These are phyloP conservation scores for Acanthochromis polyacanthus DNA, from an alignment of 2,113 vertebrate species.

Conservation along the genomic window DNA sequence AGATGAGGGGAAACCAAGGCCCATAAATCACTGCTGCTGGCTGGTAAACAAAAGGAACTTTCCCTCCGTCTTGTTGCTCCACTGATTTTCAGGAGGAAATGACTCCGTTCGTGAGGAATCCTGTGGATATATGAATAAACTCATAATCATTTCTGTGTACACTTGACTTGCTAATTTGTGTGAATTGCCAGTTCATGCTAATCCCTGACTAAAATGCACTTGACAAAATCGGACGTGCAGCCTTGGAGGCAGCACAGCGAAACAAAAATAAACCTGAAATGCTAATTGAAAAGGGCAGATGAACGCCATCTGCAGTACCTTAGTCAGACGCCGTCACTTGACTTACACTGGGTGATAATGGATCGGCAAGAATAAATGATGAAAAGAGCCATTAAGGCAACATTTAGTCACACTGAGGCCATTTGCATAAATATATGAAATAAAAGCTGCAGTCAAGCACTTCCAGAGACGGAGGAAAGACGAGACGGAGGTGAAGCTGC, in stretches of 20 bases:
- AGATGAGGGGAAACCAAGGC: constrained; percentile 40
- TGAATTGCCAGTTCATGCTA: constrained; percentile 5
- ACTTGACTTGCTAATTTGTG: constrained; percentile 26
- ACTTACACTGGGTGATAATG: constrained; percentile 50
- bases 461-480: constrained; percentile 24
- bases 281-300: constrained; percentile 41
- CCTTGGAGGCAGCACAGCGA: constrained; percentile 10
- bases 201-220: constrained; percentile 7
- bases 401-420: constrained; percentile 39
- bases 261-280: constrained; percentile 51
- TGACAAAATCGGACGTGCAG: constrained; percentile 26
- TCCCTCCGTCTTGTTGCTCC: constrained; percentile 17
- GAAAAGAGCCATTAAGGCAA: constrained; percentile 54
- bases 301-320: constrained; percentile 40
- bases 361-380: constrained; percentile 46
- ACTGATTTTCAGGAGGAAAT: constrained; percentile 4
- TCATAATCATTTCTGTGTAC: constrained; percentile 28
- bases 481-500: constrained; percentile 40
- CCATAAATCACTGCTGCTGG: constrained; percentile 56
- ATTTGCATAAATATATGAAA: constrained; percentile 66
- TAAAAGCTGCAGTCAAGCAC: constrained; percentile 42
- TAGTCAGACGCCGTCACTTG: constrained; percentile 43
- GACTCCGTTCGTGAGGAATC: constrained; percentile 15
- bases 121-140: constrained; percentile 9
- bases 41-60: constrained; percentile 52